These are phyloP conservation scores for Lampropteryx suffumata DNA, from an alignment of 2,888 invertebrate species.

Conservation along the genomic window DNA sequence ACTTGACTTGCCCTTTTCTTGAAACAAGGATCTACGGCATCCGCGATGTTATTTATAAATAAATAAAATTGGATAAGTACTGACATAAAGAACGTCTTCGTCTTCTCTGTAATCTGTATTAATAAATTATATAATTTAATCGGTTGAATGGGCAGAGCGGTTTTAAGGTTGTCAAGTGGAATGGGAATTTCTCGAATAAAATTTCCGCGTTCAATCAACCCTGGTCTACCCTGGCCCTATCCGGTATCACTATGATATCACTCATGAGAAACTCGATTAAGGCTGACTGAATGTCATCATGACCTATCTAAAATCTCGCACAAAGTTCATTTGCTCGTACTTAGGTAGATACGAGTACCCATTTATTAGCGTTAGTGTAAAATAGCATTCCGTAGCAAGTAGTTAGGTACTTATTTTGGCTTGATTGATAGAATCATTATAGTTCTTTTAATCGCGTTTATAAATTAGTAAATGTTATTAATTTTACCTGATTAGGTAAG, in stretches of 20 bases:
- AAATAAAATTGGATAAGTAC: conserved; percentile 9
- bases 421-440: too few species aligned
- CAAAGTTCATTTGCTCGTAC: conserved; percentile 2
- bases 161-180: conserved; percentile 44
- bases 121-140: conserved; percentile 46
- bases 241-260: conserved; percentile 19
- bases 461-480: too few species aligned
- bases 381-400: too few species aligned
- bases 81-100: conserved; percentile 30
- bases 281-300: background rate
- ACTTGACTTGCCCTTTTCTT: conserved; percentile 18
- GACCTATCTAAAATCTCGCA: conserved; percentile 5
- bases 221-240: conserved; percentile 9
- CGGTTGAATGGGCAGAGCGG: conserved; percentile 46
- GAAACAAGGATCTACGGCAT: conserved; percentile 14
- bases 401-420: too few species aligned
- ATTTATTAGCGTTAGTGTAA: too few species aligned
- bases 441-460: too few species aligned
- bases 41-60: conserved; percentile 19
- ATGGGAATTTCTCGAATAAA: conserved; percentile 19
- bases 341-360: too few species aligned
- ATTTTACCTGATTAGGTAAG: too few species aligned
- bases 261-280: conserved; percentile 13
- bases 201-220: conserved; percentile 40
- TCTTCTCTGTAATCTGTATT: conserved; percentile 30